Conservation (phyloP, 2,113 vertebrate genomes). For the Sitta europaea region DNA sequence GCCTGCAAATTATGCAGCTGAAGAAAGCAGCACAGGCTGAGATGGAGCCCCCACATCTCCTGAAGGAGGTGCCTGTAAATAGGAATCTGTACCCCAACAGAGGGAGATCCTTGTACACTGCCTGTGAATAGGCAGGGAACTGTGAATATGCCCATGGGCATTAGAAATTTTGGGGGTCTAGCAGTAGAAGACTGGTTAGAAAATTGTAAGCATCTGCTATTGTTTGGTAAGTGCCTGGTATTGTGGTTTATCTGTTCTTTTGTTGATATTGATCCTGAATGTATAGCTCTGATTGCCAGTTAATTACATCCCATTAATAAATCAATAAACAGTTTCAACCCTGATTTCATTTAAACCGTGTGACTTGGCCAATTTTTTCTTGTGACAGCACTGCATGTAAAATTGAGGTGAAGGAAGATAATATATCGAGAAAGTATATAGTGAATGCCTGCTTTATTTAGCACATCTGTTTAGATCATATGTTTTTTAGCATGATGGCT, state of each 20-base stretch:
- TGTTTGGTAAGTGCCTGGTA: background rate
- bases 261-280: background rate
- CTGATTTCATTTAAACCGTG: background rate
- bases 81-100: background rate
- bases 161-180: background rate
- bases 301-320: background rate
- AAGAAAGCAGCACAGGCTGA: background rate
- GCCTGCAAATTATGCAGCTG: background rate
- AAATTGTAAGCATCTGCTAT: background rate
- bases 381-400: background rate
- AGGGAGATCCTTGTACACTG: fast-evolving
- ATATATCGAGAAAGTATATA: background rate
- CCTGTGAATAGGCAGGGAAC: background rate
- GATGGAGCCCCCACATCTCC: background rate
- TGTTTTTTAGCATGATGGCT: background rate
- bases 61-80: background rate
- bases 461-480: background rate
- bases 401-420: background rate
- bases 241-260: background rate
- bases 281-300: background rate
- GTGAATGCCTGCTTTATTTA: background rate
- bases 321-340: slow-evolving; percentile 16
- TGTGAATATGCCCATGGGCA: fast-evolving
- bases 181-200: background rate
- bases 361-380: background rate